Conservation (phyloP, 2,113 vertebrate species). For the Pimephales promelas region DNA sequence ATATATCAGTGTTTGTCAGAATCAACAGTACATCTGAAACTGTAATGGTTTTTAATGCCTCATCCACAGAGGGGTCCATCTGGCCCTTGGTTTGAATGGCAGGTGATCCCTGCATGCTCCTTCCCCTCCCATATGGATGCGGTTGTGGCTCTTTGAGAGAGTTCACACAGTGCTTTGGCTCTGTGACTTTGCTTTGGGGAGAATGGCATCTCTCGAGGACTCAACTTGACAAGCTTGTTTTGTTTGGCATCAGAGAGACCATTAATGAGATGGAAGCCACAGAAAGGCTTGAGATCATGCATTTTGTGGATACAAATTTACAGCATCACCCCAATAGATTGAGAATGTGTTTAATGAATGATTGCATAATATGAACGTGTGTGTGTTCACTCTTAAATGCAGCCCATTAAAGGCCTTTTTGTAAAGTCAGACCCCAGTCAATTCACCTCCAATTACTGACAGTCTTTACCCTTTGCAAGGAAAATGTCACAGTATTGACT, state of each 20-base stretch:
- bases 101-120: conserved; percentile 30
- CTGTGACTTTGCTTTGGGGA: conserved; percentile 16
- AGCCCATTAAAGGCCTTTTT: conserved; percentile 11
- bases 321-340: not conserved
- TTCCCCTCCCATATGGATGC: conserved; percentile 9
- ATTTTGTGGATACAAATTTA: conserved; percentile 56
- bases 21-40: not conserved
- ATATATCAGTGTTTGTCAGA: conserved; percentile 13
- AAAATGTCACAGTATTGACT: conserved; percentile 54
- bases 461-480: conserved; percentile 40
- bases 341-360: not conserved
- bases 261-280: conserved; percentile 63
- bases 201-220: conserved; percentile 15
- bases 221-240: conserved; percentile 28
- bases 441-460: conserved; percentile 48
- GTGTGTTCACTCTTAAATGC: conserved; percentile 20
- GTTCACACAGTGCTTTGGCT: conserved; percentile 31
- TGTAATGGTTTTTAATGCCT: not conserved
- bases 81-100: conserved; percentile 18
- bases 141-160: conserved; percentile 28
- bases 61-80: conserved; percentile 11
- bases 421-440: conserved; percentile 40
- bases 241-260: conserved; percentile 54
- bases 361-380: not conserved
- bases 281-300: conserved; percentile 64